Evolutionary conservation across 1,140 invertebrate genomes (phyloP).

Genomic region (Hormaphis cornu): DNA sequence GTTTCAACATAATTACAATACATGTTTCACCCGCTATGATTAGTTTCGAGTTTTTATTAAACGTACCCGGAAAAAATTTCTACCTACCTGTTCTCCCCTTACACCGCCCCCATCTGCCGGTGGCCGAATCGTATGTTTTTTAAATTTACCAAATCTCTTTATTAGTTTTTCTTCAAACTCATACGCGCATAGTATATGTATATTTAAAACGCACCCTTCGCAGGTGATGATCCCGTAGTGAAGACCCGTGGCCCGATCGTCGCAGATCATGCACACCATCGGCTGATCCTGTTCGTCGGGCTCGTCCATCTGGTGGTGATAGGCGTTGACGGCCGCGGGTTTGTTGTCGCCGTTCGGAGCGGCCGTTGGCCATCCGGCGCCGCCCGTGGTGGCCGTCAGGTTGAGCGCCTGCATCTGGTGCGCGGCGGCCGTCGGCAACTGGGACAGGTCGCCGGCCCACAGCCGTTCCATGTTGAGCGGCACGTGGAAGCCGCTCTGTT

Average conservation of each 20-base stretch:
- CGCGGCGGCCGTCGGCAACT: conserved; percentile 63
- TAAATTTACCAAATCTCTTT: no score
- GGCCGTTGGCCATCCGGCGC: conserved; percentile 40
- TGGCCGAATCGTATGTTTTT: no score
- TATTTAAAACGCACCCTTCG: conserved; percentile 62
- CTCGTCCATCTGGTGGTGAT: conserved; percentile 36
- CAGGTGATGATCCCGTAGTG: conserved; percentile 97
- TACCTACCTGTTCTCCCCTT: no score
- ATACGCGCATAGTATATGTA: no score
- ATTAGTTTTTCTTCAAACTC: no score
- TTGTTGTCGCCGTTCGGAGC: conserved; percentile 41
- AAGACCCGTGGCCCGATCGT: conserved; percentile 92
- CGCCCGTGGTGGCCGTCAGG: conserved; percentile 50
- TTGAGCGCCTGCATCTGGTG: conserved; percentile 68
- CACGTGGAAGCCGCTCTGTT: conserved; percentile 44
- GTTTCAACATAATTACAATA: no score
- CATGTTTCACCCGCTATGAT: no score
- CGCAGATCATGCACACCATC: conserved; percentile 96
- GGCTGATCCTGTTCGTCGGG: conserved; percentile 83
- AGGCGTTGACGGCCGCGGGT: conserved; percentile 20
- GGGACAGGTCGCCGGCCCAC: conserved; percentile 76
- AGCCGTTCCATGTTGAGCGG: conserved; percentile 83
- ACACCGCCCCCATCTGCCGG: no score
- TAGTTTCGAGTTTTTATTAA: no score
- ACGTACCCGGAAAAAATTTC: no score